Percentiles rank a stretch among this genome's conserved stretches.
Conservation (phyloP, 1,140 invertebrate genomes). For the Wasmannia auropunctata region DNA sequence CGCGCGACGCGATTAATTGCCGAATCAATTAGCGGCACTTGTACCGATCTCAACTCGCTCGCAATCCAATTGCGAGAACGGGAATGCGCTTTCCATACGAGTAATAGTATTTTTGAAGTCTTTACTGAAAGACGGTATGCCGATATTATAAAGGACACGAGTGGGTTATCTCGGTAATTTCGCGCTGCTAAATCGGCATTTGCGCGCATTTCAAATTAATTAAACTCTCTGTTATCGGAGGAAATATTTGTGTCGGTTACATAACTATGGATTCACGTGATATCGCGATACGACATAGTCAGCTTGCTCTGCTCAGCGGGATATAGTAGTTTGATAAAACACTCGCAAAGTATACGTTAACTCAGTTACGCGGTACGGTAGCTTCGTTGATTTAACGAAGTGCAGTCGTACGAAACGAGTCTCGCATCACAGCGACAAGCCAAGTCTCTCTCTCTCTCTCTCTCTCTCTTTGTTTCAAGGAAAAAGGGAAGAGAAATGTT, state of each 20-base stretch:
- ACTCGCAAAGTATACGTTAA: conserved; percentile 39
- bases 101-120: not conserved
- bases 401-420: conserved; percentile 36
- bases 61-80: conserved; percentile 1
- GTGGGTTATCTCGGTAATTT: conserved; percentile 2
- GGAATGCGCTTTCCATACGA: not conserved
- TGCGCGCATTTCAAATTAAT: not conserved
- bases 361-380: conserved; percentile 4
- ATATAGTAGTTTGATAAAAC: conserved; percentile 40
- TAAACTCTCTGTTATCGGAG: conserved; percentile 20
- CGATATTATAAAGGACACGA: not conserved
- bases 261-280: not conserved
- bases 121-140: not conserved
- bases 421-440: conserved; percentile 43
- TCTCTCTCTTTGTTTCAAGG: not conserved
- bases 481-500: not conserved
- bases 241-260: conserved; percentile 24
- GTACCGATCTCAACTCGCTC: conserved; percentile 11
- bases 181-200: not conserved
- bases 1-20: conserved; percentile 15
- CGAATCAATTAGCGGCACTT: conserved; percentile 33
- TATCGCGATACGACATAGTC: conserved; percentile 8
- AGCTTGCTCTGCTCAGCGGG: not conserved
- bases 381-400: conserved; percentile 45
- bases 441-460: not conserved